These are phyloP conservation scores for Amblyjoppa proteus DNA, from an alignment of 2,888 invertebrate genomes.

Conservation along the genomic window DNA sequence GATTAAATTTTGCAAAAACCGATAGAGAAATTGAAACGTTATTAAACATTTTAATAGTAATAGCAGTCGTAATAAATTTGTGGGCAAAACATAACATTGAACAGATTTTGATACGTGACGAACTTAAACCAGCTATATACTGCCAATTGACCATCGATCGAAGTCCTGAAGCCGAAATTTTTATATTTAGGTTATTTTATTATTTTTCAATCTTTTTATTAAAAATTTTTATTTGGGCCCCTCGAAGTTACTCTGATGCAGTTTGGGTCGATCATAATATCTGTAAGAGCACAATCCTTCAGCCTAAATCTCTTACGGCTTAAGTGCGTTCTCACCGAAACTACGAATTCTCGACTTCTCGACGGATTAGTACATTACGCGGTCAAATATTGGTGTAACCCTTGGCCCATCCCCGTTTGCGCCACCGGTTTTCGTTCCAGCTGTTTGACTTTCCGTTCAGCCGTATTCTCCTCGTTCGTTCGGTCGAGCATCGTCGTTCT, in stretches of 20 bases:
- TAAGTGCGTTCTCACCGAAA: constrained; percentile 23
- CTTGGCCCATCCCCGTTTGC: constrained; percentile 54
- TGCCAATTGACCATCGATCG: background rate
- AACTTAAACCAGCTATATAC: no score
- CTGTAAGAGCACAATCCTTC: background rate
- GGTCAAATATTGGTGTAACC: constrained; percentile 78
- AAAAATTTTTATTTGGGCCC: background rate
- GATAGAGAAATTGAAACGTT: background rate
- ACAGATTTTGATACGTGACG: no score
- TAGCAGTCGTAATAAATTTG: no score
- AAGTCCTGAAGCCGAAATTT: background rate
- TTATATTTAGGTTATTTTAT: background rate
- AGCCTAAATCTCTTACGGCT: background rate
- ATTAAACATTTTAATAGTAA: no score
- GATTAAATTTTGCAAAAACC: background rate
- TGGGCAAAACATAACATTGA: no score
- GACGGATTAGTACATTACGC: constrained; percentile 73
- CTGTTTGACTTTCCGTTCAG: constrained; percentile 75
- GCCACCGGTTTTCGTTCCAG: constrained; percentile 66
- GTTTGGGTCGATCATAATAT: background rate
- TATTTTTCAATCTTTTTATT: background rate
- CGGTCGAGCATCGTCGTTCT: constrained; percentile 37
- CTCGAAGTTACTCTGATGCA: background rate
- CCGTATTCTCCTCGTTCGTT: constrained; percentile 42
- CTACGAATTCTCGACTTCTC: constrained; percentile 25